Evolutionary conservation across 2,888 invertebrate species (phyloP).

Genomic region (Linnaemya vulpina): DNA sequence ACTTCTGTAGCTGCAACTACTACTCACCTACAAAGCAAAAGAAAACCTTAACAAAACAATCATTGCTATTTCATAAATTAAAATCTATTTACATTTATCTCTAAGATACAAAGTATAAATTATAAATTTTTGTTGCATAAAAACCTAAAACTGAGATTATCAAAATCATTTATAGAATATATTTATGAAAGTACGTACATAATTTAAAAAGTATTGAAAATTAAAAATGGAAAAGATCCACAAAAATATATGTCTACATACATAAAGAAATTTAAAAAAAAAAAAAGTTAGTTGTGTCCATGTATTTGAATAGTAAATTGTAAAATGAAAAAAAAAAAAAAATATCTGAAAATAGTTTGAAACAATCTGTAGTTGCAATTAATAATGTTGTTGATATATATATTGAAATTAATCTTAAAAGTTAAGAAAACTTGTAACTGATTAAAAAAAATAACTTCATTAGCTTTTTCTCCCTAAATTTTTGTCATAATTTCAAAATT

Average conservation of each 20-base stretch:
- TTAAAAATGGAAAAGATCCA: not conserved
- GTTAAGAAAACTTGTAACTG: constrained; percentile 5
- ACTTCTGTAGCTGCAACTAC: not conserved
- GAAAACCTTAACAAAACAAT: constrained; percentile 39
- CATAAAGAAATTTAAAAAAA: constrained; percentile 6
- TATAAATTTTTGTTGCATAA: constrained; percentile 59
- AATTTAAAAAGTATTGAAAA: constrained; percentile 27
- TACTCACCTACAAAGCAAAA: constrained; percentile 25
- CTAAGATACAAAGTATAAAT: constrained; percentile 44
- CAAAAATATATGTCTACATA: constrained; percentile 51
- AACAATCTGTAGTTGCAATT: constrained; percentile 63
- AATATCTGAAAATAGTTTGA: constrained; percentile 12
- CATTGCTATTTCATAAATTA: constrained; percentile 31
- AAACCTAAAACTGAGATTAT: constrained; percentile 54
- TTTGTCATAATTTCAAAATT: constrained; percentile 1
- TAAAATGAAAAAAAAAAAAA: constrained; percentile 13
- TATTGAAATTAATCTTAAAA: constrained; percentile 44
- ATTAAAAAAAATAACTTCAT: not conserved
- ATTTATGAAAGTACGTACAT: constrained; percentile 11
- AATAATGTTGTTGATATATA: constrained; percentile 55
- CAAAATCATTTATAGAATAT: constrained; percentile 32
- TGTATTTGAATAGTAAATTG: constrained; percentile 50
- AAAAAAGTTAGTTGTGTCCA: constrained; percentile 34
- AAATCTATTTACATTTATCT: constrained; percentile 59
- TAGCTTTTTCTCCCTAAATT: constrained; percentile 35